Evolutionary conservation across 2,113 vertebrate genomes (phyloP), one percentile per base, ranked within the genome.

Genomic region (Eptesicus fuscus): DNA sequence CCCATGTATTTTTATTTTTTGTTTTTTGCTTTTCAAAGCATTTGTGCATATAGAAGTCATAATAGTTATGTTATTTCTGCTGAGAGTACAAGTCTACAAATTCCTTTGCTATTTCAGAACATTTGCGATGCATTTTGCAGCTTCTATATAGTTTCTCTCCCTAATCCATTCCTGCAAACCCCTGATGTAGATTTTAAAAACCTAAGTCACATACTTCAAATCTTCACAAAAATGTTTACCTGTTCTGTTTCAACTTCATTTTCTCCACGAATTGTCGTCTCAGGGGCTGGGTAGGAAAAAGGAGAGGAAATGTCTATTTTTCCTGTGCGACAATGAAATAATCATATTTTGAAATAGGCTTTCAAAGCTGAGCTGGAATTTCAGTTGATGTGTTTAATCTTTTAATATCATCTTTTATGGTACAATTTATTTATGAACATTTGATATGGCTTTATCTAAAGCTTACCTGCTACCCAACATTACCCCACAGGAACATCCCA

Each of bases 211-310:
- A 61, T 11, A 56, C 7, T 82, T 88, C 82, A 69, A n/a, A 44
- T 51, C 12, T 49, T 76, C 35, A 20, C n/a, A 53, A 37, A 49
- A 47, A n/a, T 74, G 51, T 77, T 96, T 97, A 97, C 95, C 95
- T 96, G 32, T 44, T 69, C 13, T 59, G 30, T 7, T 94, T 49
- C 0, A 22, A 9, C 18, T 71, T 20, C 18, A 11, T 32, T 49
- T 25, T 7, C 4, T 1, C 0, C 1, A 40, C 11, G 4, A 76
- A 9, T 32, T 56, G n/a, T 4, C 0, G 3, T 90, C 32, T 71
- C 28, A 32, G 30, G n/a, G 49, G 4, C 96, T 97, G 17, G 44
- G 32, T 76, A 95, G 12, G 30, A 20, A 70, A 94, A 83, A 93
- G 89, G n/a, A 70, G 18, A 80, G 53, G 11, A 71, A 78, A 65